Percentiles rank a stretch among this genome's conserved stretches.
Evolutionary conservation across 2,113 vertebrate species (phyloP).

Genomic region (Patagioenas fasciata): DNA sequence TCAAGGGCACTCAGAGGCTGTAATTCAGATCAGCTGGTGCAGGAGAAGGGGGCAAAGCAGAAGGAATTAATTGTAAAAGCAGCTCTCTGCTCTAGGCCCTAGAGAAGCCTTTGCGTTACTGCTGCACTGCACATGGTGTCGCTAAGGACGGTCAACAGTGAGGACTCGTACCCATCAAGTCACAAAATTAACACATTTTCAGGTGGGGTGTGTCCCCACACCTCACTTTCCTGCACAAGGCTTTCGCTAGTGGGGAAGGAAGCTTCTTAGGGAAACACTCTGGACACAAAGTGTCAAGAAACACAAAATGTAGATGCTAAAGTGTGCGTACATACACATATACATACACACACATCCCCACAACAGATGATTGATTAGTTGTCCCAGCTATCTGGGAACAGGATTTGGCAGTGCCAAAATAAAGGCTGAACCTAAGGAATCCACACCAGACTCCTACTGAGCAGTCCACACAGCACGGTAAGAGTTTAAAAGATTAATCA

Average conservation of each 20-base stretch:
- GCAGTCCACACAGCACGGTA: neutral
- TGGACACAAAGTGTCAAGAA: neutral
- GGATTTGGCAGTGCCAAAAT: neutral
- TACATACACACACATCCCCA: rapidly evolving
- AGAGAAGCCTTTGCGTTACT: neutral
- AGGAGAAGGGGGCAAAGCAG: neutral
- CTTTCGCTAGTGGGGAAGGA: neutral
- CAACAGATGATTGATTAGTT: neutral
- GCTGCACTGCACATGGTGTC: neutral
- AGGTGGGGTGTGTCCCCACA: neutral
- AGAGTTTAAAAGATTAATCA: constrained; percentile 3
- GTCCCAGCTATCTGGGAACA: neutral
- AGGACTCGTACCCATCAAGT: neutral
- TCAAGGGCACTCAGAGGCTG: neutral
- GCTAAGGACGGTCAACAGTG: neutral
- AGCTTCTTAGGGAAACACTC: neutral
- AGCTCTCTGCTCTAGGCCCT: neutral
- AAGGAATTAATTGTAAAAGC: neutral
- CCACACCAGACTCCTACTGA: neutral
- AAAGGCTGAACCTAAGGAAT: neutral
- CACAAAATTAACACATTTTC: neutral
- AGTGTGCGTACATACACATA: neutral
- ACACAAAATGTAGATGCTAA: neutral
- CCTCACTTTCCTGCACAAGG: neutral
- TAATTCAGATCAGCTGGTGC: neutral